Percentiles rank a stretch among this genome's conserved stretches.
Conservation (phyloP, 2,888 invertebrate genomes). For the Syrphus vitripennis region DNA sequence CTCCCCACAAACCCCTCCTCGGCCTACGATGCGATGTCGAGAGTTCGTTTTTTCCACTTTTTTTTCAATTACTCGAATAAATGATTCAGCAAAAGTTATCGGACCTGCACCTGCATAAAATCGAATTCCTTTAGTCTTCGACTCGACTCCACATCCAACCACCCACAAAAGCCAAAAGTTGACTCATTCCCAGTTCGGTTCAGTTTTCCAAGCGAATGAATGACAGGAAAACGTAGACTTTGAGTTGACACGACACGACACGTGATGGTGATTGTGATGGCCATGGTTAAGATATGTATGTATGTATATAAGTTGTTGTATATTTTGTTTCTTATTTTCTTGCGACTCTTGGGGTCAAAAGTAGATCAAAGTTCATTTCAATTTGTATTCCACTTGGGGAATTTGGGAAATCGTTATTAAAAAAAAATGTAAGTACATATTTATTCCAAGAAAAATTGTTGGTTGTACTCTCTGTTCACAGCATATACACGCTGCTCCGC, state of each 20-base stretch:
- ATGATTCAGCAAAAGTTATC: conserved; percentile 66
- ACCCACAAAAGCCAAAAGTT: background rate
- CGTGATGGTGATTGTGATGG: conserved; percentile 38
- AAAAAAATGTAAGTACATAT: background rate
- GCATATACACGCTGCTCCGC: no score
- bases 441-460: background rate
- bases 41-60: conserved; percentile 31
- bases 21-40: background rate
- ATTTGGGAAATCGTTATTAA: conserved; percentile 41
- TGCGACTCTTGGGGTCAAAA: conserved; percentile 58
- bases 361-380: conserved; percentile 70
- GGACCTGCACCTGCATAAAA: conserved; percentile 69
- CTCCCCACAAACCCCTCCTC: no score
- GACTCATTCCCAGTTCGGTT: background rate
- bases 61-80: conserved; percentile 67
- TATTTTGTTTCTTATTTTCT: conserved; percentile 41
- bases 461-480: no score
- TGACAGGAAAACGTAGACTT: conserved; percentile 47
- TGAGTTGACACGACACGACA: conserved; percentile 57
- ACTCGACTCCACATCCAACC: background rate
- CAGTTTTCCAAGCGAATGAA: background rate
- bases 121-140: conserved; percentile 56
- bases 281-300: conserved; percentile 27
- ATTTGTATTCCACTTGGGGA: conserved; percentile 66
- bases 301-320: no score